Evolutionary conservation across 2,797 vertebrate genomes (phyloP), one percentile per base, ranked within the genome.

Genomic region (Macropodus opercularis): DNA sequence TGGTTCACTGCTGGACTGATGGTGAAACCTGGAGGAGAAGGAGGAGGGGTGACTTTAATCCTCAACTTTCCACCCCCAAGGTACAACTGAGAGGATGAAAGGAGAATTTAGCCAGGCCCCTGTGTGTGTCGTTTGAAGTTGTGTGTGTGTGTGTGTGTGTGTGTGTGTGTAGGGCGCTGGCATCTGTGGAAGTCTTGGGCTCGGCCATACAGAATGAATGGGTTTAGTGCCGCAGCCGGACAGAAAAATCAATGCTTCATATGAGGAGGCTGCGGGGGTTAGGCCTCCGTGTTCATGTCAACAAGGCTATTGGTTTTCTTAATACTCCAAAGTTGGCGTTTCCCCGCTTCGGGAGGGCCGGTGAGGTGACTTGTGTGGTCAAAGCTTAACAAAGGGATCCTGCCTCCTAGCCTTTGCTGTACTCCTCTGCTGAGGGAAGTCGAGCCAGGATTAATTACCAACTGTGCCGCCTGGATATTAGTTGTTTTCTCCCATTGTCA

Each of bases 221-320:
- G 94, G 91, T 94, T 94, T 92, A 92, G 95, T 93, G 90, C 92
- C 85, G 92, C 86, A 85, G 91, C 92, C 87, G 90, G 96, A 98
- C 96, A 97, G 95, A 94, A 98, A 98, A 98, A 98, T 98, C 97
- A 96, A 98, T 98, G 95, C 91, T 93, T 98, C 96, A 98, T 98
- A 98, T 96, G 94, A 95, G 94, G 93, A 95, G 94, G 95, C 96
- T 98, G 96, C 94, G 93, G 96, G 97, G 96, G 95, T 96, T 95
- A 96, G 95, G 93, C 93, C 95, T 94, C 93, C 93, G 92, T 96
- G 96, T 95, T 96, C 94, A 94, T 96, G 96, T 98, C 96, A 97
- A 98, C 96, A 98, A 96, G 96, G 94, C 95, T 96, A 95, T 96
- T 95, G 95, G 94, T 95, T 97, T 96, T 95, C 95, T 95, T 95